Base-by-base conservation (phyloP, 2,888 invertebrate species). In the Netelia fuscicornis region DNA sequence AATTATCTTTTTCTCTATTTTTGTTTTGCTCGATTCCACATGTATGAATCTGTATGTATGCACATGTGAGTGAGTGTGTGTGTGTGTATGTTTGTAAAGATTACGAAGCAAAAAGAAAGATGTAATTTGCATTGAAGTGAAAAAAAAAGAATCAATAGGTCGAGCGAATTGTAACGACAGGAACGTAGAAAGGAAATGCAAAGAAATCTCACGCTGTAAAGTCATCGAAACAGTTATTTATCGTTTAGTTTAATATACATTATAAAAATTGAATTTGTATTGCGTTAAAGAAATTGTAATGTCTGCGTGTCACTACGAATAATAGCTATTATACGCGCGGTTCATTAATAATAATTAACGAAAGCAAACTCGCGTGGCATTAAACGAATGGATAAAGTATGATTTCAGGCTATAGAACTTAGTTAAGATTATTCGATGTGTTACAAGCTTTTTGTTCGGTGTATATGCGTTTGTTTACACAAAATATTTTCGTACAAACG, bases 251-350 rank as follows among this genome's bases (percentile, higher is more conserved):
- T 77, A 10, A 25, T 13, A 58, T 77, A 78, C 62, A 60, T 78
- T 78, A 68, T 72, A 78, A 37, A 70, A 78, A 54, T 62, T 68
- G 68, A 85, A 70, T 78, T 71, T 79, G 74, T 74, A 78, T 81
- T 75, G 60, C 67, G 25, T 64, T 48, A 13, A 48, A 13, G 11
- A 13, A 62, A 68, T 81, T 77, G 25, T 71, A 58, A 58, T 67
- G 42, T 17, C 77, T 42, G 42, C 67, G 56, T 20, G 72, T 75
- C 68, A 65, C 10, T 56, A 70, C 68, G 52, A 75, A 70, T 52
- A 52, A 75, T 37, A 37, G 6, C 8, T 37, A 37, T 54, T 81
- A 17, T 77, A 75, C 13, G 42, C 72, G 58, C 76, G 37, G 6
- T 37, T 37, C 6, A 8, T 72, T 80, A 70, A 54, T 72, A 80